Evolutionary conservation across 2,888 invertebrate genomes (phyloP), one percentile per base, ranked within the genome.

Genomic region (Lasioglossum malachurum): DNA sequence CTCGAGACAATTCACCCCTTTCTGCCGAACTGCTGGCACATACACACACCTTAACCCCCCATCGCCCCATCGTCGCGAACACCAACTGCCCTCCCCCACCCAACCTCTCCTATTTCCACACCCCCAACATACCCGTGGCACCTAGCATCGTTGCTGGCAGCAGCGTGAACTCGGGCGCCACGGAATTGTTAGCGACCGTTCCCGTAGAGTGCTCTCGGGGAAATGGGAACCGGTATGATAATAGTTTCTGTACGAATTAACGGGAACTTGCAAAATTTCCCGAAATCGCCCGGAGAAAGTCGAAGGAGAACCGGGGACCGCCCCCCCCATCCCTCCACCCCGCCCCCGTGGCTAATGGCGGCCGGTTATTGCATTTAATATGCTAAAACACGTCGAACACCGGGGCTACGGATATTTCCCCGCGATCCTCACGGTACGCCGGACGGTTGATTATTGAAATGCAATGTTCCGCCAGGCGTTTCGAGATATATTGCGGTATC

Each of bases 221-320:
- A 76, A 71, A 64, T 41, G 60, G 49, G 72, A 64, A 77, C 12
- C 72, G 78, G 60, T 75, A 80, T 69, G 77, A 80, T 77, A 78
- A 82, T 88, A 77, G 84, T 88, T 87, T 74, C 82, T 57, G 12
- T 78, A 60, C 87, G 86, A 86, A 90, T 88, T 90, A 88, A 88
- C 85, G 78, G 80, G 19, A 85, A 85, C 81, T 82, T 78, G 84
- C 84, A 80, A 88, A 90, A 84, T 87, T 88, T 71, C 84, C 76
- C n/a, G 49, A 53, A 67, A 84, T 87, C 80, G 80, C 79, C 81
- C 64, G 80, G 78, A 80, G 79, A 89, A 87, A 82, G 78, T 75
- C 75, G 41, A 75, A 53, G 31, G 49, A 67, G 49, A 27, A 73
- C 12, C n/a, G 41, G 44, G 16, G 23, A 23, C 10, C 53, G 14